Conservation (phyloP, 2,113 vertebrate genomes). For the Paralichthys olivaceus region DNA sequence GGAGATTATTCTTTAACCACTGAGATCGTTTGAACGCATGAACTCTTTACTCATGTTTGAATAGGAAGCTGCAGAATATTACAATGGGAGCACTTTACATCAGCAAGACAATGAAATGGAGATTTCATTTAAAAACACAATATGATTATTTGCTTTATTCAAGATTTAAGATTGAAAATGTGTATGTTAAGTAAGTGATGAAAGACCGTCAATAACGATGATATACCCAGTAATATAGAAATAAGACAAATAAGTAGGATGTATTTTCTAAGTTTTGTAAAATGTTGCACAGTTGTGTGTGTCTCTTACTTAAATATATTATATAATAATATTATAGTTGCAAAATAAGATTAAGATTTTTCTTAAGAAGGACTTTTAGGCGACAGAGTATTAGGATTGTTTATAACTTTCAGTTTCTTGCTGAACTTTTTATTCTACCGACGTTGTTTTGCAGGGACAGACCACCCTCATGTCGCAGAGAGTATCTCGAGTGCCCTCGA, state of each 20-base stretch:
- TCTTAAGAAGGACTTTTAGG: no score
- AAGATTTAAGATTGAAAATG: not conserved
- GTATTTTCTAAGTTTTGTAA: no score
- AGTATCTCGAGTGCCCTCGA: not conserved
- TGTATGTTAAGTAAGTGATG: no score
- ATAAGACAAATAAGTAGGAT: no score
- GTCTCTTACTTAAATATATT: no score
- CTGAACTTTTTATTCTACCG: not conserved
- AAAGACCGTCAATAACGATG: no score
- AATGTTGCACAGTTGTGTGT: no score
- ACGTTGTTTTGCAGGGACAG: not conserved
- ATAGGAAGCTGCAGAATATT: not conserved
- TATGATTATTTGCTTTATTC: not conserved
- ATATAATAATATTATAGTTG: no score
- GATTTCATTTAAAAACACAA: not conserved
- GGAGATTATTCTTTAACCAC: slow-evolving; percentile 19
- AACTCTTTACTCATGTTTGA: not conserved
- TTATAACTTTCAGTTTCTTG: not conserved
- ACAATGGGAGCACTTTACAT: no score
- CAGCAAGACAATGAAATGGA: not conserved
- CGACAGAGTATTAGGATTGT: not conserved
- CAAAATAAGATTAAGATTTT: no score
- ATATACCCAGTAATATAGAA: no score
- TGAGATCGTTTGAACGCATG: slow-evolving; percentile 8
- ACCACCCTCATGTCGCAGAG: not conserved